Conservation (phyloP, 1,140 invertebrate species). For the Aphidius gifuensis region DNA sequence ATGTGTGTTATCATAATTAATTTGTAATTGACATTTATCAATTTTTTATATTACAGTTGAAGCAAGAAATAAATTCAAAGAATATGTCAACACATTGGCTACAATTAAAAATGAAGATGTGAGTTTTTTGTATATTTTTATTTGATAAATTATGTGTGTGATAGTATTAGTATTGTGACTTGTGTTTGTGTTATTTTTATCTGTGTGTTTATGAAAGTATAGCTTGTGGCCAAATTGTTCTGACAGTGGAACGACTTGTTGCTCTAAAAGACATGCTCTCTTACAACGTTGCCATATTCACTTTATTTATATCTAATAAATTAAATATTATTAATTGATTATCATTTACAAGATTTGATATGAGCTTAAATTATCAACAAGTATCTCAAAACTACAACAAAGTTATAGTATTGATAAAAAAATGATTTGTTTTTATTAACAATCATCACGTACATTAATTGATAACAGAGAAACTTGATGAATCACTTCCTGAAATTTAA, state of each 20-base stretch:
- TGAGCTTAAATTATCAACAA: too few species aligned
- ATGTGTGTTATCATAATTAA: not conserved
- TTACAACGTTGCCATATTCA: slow-evolving; percentile 38
- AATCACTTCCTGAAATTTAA: too few species aligned
- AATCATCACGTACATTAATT: too few species aligned
- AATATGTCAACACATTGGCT: slow-evolving; percentile 84
- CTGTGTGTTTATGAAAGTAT: slow-evolving; percentile 1
- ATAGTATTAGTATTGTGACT: not conserved
- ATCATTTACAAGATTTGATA: too few species aligned
- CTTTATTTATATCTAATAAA: not conserved
- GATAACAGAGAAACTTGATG: too few species aligned
- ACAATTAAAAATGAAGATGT: slow-evolving; percentile 74
- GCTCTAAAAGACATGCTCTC: slow-evolving; percentile 28
- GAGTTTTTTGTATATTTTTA: slow-evolving; percentile 25
- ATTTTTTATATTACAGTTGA: slow-evolving; percentile 65
- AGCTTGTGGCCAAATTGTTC: slow-evolving; percentile 19
- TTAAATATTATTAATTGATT: too few species aligned
- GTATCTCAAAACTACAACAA: too few species aligned
- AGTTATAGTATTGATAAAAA: not conserved
- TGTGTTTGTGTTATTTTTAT: not conserved
- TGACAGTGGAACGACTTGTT: slow-evolving; percentile 50
- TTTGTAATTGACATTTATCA: not conserved
- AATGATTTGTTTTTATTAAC: too few species aligned
- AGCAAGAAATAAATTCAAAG: slow-evolving; percentile 82
- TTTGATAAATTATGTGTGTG: not conserved